phyloP scores from a whole-genome alignment of 2,888 invertebrate species.

The Campoletis raptor region DNA sequence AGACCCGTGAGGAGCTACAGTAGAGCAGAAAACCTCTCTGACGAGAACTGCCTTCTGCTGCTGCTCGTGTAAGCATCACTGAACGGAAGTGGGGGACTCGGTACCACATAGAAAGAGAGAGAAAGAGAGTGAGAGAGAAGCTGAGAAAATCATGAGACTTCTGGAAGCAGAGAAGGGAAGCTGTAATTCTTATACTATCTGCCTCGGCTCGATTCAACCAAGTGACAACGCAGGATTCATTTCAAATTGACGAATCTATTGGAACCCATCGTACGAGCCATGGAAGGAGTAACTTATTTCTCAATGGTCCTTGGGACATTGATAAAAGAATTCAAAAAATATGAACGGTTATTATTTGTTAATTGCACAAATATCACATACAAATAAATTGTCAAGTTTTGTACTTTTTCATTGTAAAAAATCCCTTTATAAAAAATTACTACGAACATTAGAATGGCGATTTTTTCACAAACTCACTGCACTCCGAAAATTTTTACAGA shows the following conservation, averaged over 20 bases:
- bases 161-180: conserved; percentile 37
- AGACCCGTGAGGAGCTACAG: conserved; percentile 53
- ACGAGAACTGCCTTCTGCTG: conserved; percentile 37
- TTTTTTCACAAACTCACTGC: too few relatives aligned
- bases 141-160: conserved; percentile 36
- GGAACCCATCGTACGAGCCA: neutral
- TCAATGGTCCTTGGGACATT: too few relatives aligned
- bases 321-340: too few relatives aligned
- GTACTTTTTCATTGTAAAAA: neutral
- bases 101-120: conserved; percentile 37
- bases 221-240: conserved; percentile 26
- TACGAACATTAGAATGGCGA: too few relatives aligned
- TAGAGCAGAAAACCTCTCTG: conserved; percentile 54
- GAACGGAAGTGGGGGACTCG: conserved; percentile 48
- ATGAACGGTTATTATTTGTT: too few relatives aligned
- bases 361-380: too few relatives aligned
- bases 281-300: too few relatives aligned
- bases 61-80: conserved; percentile 43
- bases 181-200: neutral
- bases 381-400: too few relatives aligned
- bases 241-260: conserved; percentile 18
- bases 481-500: too few relatives aligned
- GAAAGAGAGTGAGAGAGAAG: conserved; percentile 20
- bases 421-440: too few relatives aligned
- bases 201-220: conserved; percentile 16